Evolutionary conservation across 2,113 vertebrate genomes (phyloP).

Genomic region (Leucoraja erinaceus): DNA sequence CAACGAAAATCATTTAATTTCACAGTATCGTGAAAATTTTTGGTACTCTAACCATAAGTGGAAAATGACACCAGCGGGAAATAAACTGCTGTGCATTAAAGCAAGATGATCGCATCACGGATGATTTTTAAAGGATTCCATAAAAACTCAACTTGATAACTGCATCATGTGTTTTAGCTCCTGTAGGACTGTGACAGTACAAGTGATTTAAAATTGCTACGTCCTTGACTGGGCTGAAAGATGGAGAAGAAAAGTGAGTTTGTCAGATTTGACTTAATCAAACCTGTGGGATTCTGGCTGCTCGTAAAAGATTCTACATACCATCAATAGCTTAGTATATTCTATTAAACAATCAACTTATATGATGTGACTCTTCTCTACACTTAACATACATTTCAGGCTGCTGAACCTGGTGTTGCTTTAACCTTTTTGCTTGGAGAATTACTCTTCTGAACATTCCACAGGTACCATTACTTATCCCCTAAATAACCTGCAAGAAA

Average conservation of each 20-base stretch:
- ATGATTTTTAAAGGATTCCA: slow-evolving; percentile 31
- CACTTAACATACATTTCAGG: background rate
- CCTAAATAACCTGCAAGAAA: slow-evolving; percentile 34
- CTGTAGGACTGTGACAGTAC: slow-evolving; percentile 19
- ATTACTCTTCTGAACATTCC: slow-evolving; percentile 6
- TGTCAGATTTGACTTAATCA: slow-evolving; percentile 29
- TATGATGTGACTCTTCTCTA: background rate
- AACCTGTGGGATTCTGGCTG: slow-evolving; percentile 1
- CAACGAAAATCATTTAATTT: slow-evolving; percentile 3
- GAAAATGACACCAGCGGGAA: background rate
- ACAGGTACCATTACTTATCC: slow-evolving; percentile 35
- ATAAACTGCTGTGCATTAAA: slow-evolving; percentile 24
- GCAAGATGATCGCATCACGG: background rate
- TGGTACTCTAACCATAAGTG: slow-evolving; percentile 19
- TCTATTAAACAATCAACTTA: slow-evolving; percentile 23
- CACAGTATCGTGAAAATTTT: background rate
- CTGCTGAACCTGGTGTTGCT: background rate
- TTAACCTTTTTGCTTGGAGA: slow-evolving; percentile 5
- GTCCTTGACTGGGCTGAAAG: slow-evolving; percentile 29
- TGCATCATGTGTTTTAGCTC: background rate
- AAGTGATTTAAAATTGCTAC: slow-evolving; percentile 28
- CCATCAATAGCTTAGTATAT: slow-evolving; percentile 12
- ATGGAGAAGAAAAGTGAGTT: slow-evolving; percentile 22
- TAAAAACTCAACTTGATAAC: slow-evolving; percentile 28
- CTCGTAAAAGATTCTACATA: slow-evolving; percentile 13